These are phyloP conservation scores for Myiozetetes cayanensis DNA, from an alignment of 2,113 vertebrate species.

Conservation along the genomic window DNA sequence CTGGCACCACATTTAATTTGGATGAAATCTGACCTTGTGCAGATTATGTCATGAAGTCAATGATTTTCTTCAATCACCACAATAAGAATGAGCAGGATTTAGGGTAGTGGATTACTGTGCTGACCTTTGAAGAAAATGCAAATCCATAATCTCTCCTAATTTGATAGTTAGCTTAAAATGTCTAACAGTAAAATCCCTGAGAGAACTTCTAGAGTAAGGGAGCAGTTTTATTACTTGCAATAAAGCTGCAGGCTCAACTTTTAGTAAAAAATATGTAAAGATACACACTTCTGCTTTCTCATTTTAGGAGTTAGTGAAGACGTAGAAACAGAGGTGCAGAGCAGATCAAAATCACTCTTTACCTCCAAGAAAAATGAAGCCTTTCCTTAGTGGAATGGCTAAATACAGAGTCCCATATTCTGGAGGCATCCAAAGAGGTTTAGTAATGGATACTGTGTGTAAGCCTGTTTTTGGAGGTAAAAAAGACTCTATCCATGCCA, in stretches of 20 bases:
- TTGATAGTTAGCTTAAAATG: neutral
- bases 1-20: neutral
- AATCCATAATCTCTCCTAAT: conserved; percentile 18
- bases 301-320: neutral
- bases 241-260: neutral
- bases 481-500: neutral
- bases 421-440: neutral
- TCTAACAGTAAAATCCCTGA: neutral
- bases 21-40: neutral
- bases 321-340: neutral
- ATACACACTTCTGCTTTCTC: neutral
- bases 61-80: neutral
- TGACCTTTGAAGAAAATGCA: conserved; percentile 34
- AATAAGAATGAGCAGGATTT: neutral
- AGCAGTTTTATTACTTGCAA: neutral
- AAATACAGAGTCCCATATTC: neutral
- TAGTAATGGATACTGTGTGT: neutral
- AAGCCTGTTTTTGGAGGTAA: neutral
- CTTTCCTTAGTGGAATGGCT: neutral
- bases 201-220: neutral
- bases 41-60: neutral
- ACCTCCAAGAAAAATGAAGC: neutral
- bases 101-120: neutral
- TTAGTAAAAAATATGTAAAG: neutral
- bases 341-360: neutral